Conservation (phyloP, 2,888 invertebrate genomes). For the Phragmatobia fuliginosa region DNA sequence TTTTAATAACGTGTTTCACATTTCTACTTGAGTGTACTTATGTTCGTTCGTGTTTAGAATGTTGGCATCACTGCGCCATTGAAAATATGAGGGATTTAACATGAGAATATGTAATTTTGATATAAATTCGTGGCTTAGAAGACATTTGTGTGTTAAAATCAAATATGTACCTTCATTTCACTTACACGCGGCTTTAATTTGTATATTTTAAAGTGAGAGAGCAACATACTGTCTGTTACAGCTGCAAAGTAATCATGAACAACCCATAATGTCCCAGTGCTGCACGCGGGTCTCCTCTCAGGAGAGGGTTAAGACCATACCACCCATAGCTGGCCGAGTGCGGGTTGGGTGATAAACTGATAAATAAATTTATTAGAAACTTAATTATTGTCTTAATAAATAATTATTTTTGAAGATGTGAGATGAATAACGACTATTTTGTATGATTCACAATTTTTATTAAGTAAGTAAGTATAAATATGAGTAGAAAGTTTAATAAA, state of each 20-base stretch:
- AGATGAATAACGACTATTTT: no score
- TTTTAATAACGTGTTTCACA: slow-evolving; percentile 63
- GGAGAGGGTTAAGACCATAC: no score
- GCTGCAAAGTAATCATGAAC: no score
- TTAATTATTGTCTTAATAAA: no score
- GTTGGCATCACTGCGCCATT: slow-evolving; percentile 19
- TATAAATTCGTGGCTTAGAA: not conserved
- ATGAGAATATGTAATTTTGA: slow-evolving; percentile 15
- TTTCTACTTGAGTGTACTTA: slow-evolving; percentile 41
- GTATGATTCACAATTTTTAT: no score
- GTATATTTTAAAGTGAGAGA: not conserved
- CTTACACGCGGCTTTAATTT: not conserved
- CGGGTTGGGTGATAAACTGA: no score
- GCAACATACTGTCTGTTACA: not conserved
- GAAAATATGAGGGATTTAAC: slow-evolving; percentile 15
- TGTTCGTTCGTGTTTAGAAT: slow-evolving; percentile 26
- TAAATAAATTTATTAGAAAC: no score
- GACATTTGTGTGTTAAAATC: not conserved
- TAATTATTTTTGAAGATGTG: no score
- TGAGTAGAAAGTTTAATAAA: not conserved
- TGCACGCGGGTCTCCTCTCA: no score
- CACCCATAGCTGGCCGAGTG: no score
- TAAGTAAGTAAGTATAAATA: not conserved
- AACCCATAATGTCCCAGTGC: no score
- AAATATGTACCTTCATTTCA: not conserved